A percentile compares a stretch with the other conserved stretches of the same genome.
Evolutionary conservation across 53 echinoderm and acorn worm species (phyloP).

Genomic region (Echinarachnius parma): DNA sequence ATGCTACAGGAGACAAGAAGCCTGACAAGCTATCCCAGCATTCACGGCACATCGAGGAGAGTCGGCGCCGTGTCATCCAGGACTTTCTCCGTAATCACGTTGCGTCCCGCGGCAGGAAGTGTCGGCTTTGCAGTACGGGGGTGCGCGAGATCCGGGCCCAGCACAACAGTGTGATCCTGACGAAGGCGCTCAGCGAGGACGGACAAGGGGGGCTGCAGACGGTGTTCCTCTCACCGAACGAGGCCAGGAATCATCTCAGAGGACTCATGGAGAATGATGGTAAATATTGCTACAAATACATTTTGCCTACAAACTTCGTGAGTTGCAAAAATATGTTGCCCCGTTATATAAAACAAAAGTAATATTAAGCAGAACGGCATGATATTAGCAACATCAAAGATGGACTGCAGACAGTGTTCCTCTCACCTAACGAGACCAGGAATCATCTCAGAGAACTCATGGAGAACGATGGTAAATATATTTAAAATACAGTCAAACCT

Average conservation of each 20-base stretch:
- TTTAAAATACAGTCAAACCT: too few species aligned
- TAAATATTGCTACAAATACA: conserved; percentile 23
- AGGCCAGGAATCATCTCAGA: conserved; percentile 73
- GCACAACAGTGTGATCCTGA: conserved; percentile 75
- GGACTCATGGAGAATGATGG: conserved; percentile 76
- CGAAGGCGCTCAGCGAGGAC: conserved; percentile 41
- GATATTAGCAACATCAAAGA: too few species aligned
- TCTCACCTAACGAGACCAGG: conserved; percentile 79
- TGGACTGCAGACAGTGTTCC: conserved; percentile 52
- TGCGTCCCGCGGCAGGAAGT: conserved; percentile 56
- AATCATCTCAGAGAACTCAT: conserved; percentile 65
- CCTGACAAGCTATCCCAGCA: conserved; percentile 16
- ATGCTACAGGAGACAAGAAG: too few species aligned
- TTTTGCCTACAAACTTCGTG: too few species aligned
- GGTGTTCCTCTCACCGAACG: conserved; percentile 73
- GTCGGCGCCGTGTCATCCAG: conserved; percentile 62
- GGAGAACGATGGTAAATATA: conserved; percentile 73
- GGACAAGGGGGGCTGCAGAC: conserved; percentile 44
- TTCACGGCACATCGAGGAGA: conserved; percentile 52
- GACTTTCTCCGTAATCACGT: conserved; percentile 62
- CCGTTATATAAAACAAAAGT: too few species aligned
- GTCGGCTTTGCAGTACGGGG: conserved; percentile 45
- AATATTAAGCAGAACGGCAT: too few species aligned
- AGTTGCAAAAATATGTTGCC: too few species aligned
- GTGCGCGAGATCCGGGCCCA: conserved; percentile 68